Conservation (phyloP, 2,113 vertebrate genomes). For the Microtus montanus region DNA sequence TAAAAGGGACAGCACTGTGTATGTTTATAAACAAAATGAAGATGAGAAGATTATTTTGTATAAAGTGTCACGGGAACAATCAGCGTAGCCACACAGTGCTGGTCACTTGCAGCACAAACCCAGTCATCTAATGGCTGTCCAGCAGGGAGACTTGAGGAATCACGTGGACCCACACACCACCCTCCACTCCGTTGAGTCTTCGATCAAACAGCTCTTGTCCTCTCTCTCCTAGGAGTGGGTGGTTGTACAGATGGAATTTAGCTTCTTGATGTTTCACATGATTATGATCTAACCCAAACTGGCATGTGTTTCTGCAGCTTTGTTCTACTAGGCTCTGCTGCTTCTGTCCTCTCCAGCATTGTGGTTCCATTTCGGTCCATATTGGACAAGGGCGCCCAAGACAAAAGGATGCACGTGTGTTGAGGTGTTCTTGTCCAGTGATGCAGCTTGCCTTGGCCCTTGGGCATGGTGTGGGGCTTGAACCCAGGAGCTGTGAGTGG, state of each 20-base stretch:
- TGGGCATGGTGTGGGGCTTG: not conserved
- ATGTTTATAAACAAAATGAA: conserved; percentile 82
- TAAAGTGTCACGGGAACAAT: conserved; percentile 67
- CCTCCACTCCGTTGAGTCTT: conserved; percentile 38
- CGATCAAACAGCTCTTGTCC: conserved; percentile 22
- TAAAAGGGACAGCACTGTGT: conserved; percentile 82
- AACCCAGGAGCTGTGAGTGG: not conserved
- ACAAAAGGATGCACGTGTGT: not conserved
- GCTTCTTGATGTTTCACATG: conserved; percentile 49
- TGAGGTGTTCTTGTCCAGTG: not conserved
- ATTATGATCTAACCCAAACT: conserved; percentile 64
- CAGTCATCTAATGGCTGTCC: not conserved
- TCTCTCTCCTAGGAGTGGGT: conserved; percentile 53
- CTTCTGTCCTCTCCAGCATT: not conserved
- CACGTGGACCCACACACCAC: not conserved
- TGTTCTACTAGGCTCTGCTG: not conserved
- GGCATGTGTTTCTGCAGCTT: conserved; percentile 59
- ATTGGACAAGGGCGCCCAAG: conserved; percentile 39
- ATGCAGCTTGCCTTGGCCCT: not conserved
- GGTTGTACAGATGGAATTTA: conserved; percentile 54
- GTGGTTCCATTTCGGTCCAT: not conserved
- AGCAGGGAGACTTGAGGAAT: conserved; percentile 43
- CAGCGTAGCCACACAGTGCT: conserved; percentile 43
- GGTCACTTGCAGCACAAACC: conserved; percentile 27
- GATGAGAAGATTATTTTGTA: conserved; percentile 83